phyloP scores from a whole-genome alignment of 2,888 invertebrate species.

The Tachystola acroxantha region DNA sequence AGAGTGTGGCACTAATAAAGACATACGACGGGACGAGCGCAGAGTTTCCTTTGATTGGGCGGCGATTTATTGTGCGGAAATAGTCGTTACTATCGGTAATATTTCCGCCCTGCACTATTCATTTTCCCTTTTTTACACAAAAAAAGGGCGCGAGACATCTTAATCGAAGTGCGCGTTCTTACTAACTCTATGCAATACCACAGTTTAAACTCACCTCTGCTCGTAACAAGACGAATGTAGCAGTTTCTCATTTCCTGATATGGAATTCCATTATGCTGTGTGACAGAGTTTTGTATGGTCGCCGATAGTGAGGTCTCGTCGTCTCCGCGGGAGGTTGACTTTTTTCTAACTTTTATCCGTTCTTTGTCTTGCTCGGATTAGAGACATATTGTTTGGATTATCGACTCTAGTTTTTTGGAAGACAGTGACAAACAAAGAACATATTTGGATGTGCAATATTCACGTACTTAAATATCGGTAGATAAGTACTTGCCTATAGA shows the following conservation, averaged over 20 bases:
- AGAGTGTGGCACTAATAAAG: conserved; percentile 74
- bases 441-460: too few species aligned
- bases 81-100: conserved; percentile 71
- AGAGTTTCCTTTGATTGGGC: conserved; percentile 74
- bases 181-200: conserved; percentile 20
- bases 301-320: conserved; percentile 7
- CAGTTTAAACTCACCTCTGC: conserved; percentile 6
- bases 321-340: conserved; percentile 19
- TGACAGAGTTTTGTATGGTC: conserved; percentile 1
- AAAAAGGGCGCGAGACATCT: conserved; percentile 75
- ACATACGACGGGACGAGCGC: conserved; percentile 56
- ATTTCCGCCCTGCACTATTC: conserved; percentile 74
- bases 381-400: conserved; percentile 11
- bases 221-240: neutral
- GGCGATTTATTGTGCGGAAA: conserved; percentile 78
- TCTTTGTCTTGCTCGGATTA: conserved; percentile 14
- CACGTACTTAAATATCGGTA: too few species aligned
- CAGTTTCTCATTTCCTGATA: neutral
- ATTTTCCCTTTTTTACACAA: conserved; percentile 74
- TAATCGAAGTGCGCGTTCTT: conserved; percentile 53
- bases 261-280: conserved; percentile 4
- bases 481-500: too few species aligned
- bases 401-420: too few species aligned
- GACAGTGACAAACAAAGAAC: too few species aligned
- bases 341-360: conserved; percentile 19